Evolutionary conservation across 2,797 vertebrate genomes (phyloP).

Genomic region (Pagetopsis macropterus): DNA sequence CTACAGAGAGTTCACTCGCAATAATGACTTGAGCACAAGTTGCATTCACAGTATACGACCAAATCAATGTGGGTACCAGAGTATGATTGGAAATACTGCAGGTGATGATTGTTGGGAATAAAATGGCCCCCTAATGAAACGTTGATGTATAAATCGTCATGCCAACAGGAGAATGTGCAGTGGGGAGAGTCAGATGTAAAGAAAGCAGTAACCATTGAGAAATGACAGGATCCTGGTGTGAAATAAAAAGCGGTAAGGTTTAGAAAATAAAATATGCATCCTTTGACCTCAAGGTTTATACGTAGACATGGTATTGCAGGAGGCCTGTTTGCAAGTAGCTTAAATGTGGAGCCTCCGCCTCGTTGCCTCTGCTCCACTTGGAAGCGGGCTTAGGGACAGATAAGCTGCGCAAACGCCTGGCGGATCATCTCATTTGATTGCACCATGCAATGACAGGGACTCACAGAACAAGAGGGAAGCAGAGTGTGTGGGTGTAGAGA

Average conservation of each 20-base stretch:
- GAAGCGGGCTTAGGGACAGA: slow-evolving; percentile 1
- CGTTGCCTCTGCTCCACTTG: slow-evolving; percentile 6
- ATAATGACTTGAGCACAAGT: slow-evolving; percentile 28
- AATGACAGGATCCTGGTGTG: neutral
- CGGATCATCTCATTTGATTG: slow-evolving; percentile 42
- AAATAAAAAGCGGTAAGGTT: neutral
- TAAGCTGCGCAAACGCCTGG: slow-evolving; percentile 29
- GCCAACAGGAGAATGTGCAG: neutral
- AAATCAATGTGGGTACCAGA: slow-evolving; percentile 23
- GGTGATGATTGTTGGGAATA: slow-evolving; percentile 1
- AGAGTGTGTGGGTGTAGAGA: slow-evolving; percentile 29
- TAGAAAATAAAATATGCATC: neutral
- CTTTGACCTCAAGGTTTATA: neutral
- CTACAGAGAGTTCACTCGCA: slow-evolving; percentile 4
- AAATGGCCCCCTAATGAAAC: neutral
- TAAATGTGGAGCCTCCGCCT: slow-evolving; percentile 15
- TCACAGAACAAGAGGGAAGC: slow-evolving; percentile 12
- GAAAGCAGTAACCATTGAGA: neutral
- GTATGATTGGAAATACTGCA: slow-evolving; percentile 12
- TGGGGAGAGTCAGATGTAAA: neutral
- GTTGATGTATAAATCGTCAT: neutral
- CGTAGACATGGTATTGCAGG: neutral
- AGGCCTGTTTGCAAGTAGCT: slow-evolving; percentile 18
- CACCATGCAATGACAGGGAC: slow-evolving; percentile 12
- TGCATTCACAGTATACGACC: slow-evolving; percentile 1